Evolutionary conservation across 2,113 vertebrate genomes (phyloP).

Genomic region (Varanus komodoensis): DNA sequence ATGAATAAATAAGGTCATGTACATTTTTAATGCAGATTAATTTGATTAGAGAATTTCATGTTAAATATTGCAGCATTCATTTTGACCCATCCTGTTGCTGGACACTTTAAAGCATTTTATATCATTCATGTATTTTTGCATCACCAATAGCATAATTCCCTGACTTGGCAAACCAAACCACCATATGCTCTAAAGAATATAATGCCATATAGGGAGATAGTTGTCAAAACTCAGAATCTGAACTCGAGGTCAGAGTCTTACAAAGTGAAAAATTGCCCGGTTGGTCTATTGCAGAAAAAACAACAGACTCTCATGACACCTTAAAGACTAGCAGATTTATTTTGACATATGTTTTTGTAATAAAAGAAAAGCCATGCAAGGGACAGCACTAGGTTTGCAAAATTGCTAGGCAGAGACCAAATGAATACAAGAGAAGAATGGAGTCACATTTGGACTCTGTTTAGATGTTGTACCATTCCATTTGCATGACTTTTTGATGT

Average conservation of each 20-base stretch:
- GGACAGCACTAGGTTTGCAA: neutral
- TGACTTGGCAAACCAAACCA: neutral
- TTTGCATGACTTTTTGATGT: neutral
- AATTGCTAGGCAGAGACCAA: neutral
- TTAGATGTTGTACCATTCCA: neutral
- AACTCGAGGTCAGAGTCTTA: neutral
- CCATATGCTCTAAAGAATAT: neutral
- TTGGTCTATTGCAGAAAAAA: neutral
- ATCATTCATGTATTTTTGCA: neutral
- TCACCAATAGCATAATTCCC: constrained; percentile 15
- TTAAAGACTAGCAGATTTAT: neutral
- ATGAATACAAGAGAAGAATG: neutral
- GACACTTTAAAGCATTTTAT: neutral
- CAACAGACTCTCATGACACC: neutral
- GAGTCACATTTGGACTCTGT: neutral
- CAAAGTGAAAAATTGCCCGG: neutral
- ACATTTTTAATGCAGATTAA: constrained; percentile 28
- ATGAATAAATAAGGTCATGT: neutral
- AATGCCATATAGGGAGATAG: neutral
- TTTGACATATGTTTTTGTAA: neutral
- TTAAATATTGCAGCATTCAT: neutral
- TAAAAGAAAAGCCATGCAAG: neutral
- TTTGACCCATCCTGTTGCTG: neutral
- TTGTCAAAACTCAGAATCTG: neutral
- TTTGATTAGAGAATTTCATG: neutral